These are phyloP conservation scores for Heliornis fulica DNA, from an alignment of 2,113 vertebrate species.

Conservation along the genomic window DNA sequence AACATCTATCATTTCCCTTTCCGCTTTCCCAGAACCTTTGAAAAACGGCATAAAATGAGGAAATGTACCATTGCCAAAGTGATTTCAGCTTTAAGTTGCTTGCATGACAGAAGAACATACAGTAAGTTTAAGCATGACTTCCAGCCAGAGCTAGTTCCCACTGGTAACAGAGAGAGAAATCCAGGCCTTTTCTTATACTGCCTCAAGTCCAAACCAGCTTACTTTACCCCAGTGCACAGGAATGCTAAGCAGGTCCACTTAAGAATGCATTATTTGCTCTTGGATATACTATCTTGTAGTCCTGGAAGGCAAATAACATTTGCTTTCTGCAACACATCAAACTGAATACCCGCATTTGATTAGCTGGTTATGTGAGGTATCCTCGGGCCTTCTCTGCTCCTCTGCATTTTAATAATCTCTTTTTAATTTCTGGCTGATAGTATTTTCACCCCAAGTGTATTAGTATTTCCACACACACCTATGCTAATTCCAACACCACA, in stretches of 20 bases:
- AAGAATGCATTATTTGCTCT: slow-evolving; percentile 45
- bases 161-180: not conserved
- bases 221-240: not conserved
- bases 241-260: slow-evolving; percentile 38
- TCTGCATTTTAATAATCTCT: slow-evolving; percentile 47
- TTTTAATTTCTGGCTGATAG: slow-evolving; percentile 50
- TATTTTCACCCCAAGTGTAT: slow-evolving; percentile 7
- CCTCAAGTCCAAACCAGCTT: not conserved
- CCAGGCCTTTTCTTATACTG: not conserved
- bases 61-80: not conserved
- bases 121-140: not conserved
- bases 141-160: not conserved
- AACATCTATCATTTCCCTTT: not conserved
- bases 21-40: not conserved
- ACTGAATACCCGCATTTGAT: slow-evolving; percentile 33
- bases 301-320: slow-evolving; percentile 49
- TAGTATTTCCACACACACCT: slow-evolving; percentile 3
- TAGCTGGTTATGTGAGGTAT: slow-evolving; percentile 17
- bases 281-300: slow-evolving; percentile 26
- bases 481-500: not conserved
- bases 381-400: slow-evolving; percentile 33
- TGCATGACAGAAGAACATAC: not conserved
- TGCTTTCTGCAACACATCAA: slow-evolving; percentile 44
- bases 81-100: not conserved
- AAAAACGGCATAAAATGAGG: not conserved